Evolutionary conservation across 2,888 invertebrate genomes (phyloP), one percentile per base, ranked within the genome.

Genomic region (Pyrochroa serraticornis): DNA sequence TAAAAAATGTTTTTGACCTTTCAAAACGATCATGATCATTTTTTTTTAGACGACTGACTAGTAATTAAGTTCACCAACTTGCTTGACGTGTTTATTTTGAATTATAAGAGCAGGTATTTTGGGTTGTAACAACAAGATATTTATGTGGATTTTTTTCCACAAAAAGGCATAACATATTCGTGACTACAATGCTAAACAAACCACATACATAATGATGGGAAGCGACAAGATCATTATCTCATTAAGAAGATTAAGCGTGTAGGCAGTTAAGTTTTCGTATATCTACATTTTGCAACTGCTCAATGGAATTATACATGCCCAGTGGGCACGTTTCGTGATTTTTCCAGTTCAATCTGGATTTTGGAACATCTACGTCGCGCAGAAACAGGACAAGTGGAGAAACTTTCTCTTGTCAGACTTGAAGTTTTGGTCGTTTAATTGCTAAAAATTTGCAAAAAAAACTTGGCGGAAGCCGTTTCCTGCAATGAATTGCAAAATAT

Each of bases 271-370:
- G 38, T 51, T 51, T 44, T n/a, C 51, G 36, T 34, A 41, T 8
- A 36, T 43, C 35, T 43, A 41, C 14, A 36, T 43, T 43, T 43
- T 43, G 51, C 51, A 43, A 51, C 14, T 9, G 36, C 8, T 38
- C 7, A 14, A 12, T 31, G 36, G 14, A 45, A 46, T 46, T 46
- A 22, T 22, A 38, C 12, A 30, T 46, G 13, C 35, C 45, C 10
- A 13, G 36, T 30, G 41, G 22, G 31, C 7, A 44, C 5, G 1
- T 39, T 22, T 14, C 32, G 34, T 34, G 37, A 9, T 31, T 10
- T 9, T 42, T 43, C 52, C 32, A 39, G 52, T 52, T 52, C 10
- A 7, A 31, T 44, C 52, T 30, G 52, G 38, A 44, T 52, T 52
- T 36, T 39, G 34, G 41, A 31, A 47, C 31, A 47, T 35, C 10